These are phyloP conservation scores for Montifringilla adamsi DNA, from an alignment of 2,113 vertebrate genomes.

Conservation along the genomic window DNA sequence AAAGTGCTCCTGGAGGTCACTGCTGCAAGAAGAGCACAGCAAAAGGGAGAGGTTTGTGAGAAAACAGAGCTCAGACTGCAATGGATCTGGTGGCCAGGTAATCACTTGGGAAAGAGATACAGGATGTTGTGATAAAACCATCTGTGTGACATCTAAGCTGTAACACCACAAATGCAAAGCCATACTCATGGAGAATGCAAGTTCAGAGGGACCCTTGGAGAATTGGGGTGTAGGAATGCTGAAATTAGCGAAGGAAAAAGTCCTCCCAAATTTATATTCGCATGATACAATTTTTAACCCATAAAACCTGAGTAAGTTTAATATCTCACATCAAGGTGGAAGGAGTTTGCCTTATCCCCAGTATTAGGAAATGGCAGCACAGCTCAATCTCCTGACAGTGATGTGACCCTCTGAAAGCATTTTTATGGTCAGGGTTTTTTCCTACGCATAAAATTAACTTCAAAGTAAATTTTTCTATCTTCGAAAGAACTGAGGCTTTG, in stretches of 20 bases:
- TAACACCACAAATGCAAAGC: background rate
- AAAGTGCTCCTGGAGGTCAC: background rate
- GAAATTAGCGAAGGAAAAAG: background rate
- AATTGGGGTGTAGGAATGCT: background rate
- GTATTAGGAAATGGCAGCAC: background rate
- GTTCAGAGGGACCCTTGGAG: background rate
- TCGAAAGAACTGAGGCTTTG: background rate
- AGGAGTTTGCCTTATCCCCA: background rate
- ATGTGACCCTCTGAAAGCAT: conserved; percentile 24
- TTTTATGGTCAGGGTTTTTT: conserved; percentile 28
- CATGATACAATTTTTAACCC: background rate
- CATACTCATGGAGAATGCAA: background rate
- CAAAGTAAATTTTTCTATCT: background rate
- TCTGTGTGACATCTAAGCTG: background rate
- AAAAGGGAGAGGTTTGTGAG: background rate
- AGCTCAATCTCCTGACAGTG: background rate
- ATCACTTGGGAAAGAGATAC: background rate
- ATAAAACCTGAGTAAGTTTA: background rate
- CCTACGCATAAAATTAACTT: conserved; percentile 2
- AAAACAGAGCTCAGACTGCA: background rate
- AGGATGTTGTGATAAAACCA: background rate
- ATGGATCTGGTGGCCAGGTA: background rate
- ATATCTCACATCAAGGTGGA: background rate
- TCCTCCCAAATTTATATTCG: background rate
- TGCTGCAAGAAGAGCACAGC: background rate